These are phyloP conservation scores for Bos indicus DNA, from an alignment of 2,113 vertebrate genomes.

Conservation along the genomic window DNA sequence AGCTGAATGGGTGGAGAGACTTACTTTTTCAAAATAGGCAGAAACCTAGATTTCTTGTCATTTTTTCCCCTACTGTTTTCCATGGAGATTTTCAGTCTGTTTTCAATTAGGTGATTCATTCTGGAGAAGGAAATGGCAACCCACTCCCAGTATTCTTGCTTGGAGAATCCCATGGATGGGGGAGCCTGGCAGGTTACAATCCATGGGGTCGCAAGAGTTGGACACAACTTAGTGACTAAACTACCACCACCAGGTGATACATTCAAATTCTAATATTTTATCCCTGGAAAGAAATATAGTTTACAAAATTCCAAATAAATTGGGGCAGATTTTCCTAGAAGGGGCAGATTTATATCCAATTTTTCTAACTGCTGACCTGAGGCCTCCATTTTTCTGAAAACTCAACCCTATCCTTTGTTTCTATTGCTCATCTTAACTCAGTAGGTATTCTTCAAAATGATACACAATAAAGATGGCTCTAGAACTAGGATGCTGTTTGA, in stretches of 20 bases:
- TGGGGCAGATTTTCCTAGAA: constrained; percentile 3
- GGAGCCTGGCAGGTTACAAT: not conserved
- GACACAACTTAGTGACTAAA: not conserved
- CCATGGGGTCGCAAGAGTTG: not conserved
- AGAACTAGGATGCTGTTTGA: not conserved
- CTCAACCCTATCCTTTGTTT: not conserved
- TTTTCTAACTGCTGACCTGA: constrained; percentile 4
- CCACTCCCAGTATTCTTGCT: not conserved
- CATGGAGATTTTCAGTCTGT: not conserved
- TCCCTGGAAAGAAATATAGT: not conserved
- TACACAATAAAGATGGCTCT: not conserved
- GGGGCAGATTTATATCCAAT: not conserved
- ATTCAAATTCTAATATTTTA: not conserved
- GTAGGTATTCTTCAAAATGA: not conserved
- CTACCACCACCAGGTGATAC: not conserved
- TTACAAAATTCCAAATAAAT: not conserved
- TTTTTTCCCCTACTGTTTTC: not conserved
- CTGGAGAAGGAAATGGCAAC: not conserved
- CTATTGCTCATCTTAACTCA: not conserved
- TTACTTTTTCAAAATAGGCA: constrained; percentile 16
- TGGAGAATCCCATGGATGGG: not conserved
- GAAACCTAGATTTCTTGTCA: not conserved
- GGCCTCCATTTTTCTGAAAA: not conserved
- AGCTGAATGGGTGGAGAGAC: not conserved
- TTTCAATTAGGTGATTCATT: not conserved